These are phyloP conservation scores for Parochlus steinenii DNA, from an alignment of 2,888 invertebrate species.

Conservation along the genomic window DNA sequence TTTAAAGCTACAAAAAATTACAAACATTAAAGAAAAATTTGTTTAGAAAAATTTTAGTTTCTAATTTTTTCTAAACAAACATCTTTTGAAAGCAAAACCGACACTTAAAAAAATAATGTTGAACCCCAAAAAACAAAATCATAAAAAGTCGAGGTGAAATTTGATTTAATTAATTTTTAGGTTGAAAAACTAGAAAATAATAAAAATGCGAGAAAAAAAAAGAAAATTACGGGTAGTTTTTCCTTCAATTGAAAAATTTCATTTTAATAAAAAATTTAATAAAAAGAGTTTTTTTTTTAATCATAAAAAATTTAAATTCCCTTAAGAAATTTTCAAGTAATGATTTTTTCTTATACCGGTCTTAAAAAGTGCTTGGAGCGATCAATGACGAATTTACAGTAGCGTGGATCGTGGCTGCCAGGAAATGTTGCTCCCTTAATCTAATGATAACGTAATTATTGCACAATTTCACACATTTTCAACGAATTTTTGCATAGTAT, in stretches of 20 bases:
- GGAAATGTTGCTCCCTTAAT: conserved; percentile 93
- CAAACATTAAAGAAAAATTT: conserved; percentile 13
- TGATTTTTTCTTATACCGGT: too few species aligned
- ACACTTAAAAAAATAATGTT: too few species aligned
- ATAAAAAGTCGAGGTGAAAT: too few species aligned
- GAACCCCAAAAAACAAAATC: too few species aligned
- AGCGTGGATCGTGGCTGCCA: conserved; percentile 87
- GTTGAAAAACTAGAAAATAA: too few species aligned
- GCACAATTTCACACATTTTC: too few species aligned
- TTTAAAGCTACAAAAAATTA: conserved; percentile 12
- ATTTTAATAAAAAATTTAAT: not conserved
- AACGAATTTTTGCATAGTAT: not conserved
- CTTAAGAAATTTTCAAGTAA: too few species aligned
- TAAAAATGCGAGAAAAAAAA: too few species aligned
- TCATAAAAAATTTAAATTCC: not conserved
- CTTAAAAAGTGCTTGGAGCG: conserved; percentile 91
- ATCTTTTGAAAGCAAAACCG: too few species aligned
- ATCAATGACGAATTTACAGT: conserved; percentile 91
- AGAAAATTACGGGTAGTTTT: too few species aligned
- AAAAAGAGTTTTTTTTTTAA: not conserved
- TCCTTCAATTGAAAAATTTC: conserved; percentile 3
- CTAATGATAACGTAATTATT: conserved; percentile 43
- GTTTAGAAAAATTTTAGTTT: conserved; percentile 13
- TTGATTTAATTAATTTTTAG: too few species aligned
- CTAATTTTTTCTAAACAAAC: conserved; percentile 4